Evolutionary conservation across 2,113 vertebrate species (phyloP), one percentile per base, ranked within the genome.

Genomic region (Xerus inauris): DNA sequence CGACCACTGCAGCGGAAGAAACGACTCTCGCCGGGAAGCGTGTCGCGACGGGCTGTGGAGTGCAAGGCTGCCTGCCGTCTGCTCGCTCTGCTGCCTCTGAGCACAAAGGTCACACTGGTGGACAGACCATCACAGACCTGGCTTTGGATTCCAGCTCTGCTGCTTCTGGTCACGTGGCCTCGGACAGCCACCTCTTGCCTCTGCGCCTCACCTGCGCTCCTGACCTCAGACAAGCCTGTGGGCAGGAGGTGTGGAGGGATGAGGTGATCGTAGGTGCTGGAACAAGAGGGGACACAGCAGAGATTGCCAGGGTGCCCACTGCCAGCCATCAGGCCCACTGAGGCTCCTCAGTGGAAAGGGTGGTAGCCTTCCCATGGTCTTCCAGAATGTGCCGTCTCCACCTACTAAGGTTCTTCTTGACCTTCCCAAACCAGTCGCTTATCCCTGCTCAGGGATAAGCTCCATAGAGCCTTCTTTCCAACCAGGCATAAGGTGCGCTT

Each of bases 41-140:
- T 0, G 0, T 3, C 5, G 24, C 0, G 14, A n/a, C 11, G 0
- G 5, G 69, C 47, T 1, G 0, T 0, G 0, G 40, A 7, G 51
- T 3, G 13, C 54, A 20, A 54, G 49, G 49, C 11, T 2, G 11
- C 49, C 13, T 10, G 10, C 49, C 49, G 13, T 12, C 8, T 12
- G 10, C 49, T 49, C 11, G 11, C 49, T 12, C 11, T 1, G 49
- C 49, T 1, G 49, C 49, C 49, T 49, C 49, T 49, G 49, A 49
- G 47, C 47, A 8, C n/a, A n/a, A 49, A 49, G 51, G 51, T 54
- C 51, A 54, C 3, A 17, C 51, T 54, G 0, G 1, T 16, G 5
- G 57, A 17, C 0, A 0, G 49, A 38, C 1, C 20, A 8, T 5
- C 38, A 1, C 0, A 51, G 16, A 8, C 19, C 42, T 2, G 30